Conservation (phyloP, 2,797 vertebrate genomes). For the Hippocampus kuda region DNA sequence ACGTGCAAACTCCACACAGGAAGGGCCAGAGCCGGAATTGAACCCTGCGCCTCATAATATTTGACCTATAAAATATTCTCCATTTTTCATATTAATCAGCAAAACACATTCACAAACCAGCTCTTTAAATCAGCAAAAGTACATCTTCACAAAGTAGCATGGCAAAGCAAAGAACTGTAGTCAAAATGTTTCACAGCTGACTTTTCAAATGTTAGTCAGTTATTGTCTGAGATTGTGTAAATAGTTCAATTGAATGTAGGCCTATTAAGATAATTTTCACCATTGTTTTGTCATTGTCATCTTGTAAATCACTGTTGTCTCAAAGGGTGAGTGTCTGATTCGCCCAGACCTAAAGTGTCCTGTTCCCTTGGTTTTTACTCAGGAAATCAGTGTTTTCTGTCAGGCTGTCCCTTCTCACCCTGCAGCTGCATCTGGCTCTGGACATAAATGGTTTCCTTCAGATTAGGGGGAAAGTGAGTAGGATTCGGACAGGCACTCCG, state of each 20-base stretch:
- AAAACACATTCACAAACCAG: too few relatives aligned
- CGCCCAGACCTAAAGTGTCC: conserved; percentile 11
- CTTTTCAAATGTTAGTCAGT: not conserved
- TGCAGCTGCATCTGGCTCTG: conserved; percentile 38
- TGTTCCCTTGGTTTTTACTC: conserved; percentile 22
- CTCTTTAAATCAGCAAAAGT: too few relatives aligned
- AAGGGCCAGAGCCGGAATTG: too few relatives aligned
- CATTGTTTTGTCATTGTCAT: not conserved
- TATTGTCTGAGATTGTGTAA: not conserved
- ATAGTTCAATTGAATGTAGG: not conserved
- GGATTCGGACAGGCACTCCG: conserved; percentile 43
- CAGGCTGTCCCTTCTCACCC: conserved; percentile 21
- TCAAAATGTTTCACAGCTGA: too few relatives aligned
- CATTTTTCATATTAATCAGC: too few relatives aligned
- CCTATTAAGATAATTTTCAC: not conserved
- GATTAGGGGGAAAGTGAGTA: conserved; percentile 37
- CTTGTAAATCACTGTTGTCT: not conserved
- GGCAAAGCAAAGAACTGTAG: too few relatives aligned
- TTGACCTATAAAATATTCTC: too few relatives aligned
- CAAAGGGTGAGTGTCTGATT: not conserved
- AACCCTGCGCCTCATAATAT: too few relatives aligned
- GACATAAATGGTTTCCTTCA: conserved; percentile 33
- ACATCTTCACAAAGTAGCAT: too few relatives aligned
- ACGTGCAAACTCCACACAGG: too few relatives aligned
- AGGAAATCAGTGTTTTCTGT: conserved; percentile 27